phyloP scores from a whole-genome alignment of 2,888 invertebrate genomes.

The Silvanus unidentatus region DNA sequence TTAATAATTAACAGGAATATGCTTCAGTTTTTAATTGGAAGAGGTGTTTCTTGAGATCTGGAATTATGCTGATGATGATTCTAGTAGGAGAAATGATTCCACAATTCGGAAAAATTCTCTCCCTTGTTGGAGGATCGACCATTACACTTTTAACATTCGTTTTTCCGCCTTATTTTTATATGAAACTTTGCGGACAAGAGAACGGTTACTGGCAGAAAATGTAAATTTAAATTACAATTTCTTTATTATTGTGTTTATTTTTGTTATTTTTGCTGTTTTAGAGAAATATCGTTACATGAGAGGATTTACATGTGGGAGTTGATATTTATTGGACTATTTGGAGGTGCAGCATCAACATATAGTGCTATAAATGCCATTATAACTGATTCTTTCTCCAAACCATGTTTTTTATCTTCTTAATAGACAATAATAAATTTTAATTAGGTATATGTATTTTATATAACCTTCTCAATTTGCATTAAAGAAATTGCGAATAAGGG shows the following conservation, averaged over 20 bases:
- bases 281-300: conserved; percentile 52
- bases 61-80: conserved; percentile 54
- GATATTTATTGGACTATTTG: conserved; percentile 54
- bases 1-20: not conserved
- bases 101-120: conserved; percentile 62
- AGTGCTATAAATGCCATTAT: conserved; percentile 54
- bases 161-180: conserved; percentile 62
- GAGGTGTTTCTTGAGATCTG: conserved; percentile 53
- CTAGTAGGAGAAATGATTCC: conserved; percentile 64
- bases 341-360: conserved; percentile 57
- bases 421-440: too few species aligned
- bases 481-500: too few species aligned
- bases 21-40: conserved; percentile 56
- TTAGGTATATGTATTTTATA: too few species aligned
- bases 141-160: conserved; percentile 63
- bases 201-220: conserved; percentile 45
- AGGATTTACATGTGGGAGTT: conserved; percentile 58
- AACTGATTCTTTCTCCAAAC: conserved; percentile 35
- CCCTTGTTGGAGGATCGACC: conserved; percentile 66
- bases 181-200: conserved; percentile 52
- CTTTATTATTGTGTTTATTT: too few species aligned
- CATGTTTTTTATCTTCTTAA: conserved; percentile 35
- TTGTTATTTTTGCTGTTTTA: too few species aligned
- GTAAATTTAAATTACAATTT: conserved; percentile 33
- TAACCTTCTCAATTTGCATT: too few species aligned